A percentile compares a stretch with the other conserved stretches of the same genome.
phyloP scores from a whole-genome alignment of 2,888 invertebrate species.

The Nomada hirtipes region DNA sequence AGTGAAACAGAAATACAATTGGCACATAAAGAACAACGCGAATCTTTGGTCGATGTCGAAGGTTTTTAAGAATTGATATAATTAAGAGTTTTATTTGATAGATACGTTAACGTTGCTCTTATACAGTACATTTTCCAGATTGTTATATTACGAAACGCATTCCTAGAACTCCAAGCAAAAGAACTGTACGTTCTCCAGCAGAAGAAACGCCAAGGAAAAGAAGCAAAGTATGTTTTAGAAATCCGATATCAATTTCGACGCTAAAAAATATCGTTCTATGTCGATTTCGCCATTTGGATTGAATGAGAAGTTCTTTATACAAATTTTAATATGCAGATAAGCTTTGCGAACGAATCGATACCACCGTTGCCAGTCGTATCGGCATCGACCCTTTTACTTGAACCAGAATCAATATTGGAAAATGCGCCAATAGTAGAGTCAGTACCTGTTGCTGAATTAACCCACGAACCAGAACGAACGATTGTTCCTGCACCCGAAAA shows the following conservation, averaged over 20 bases:
- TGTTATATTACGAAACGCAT: not conserved
- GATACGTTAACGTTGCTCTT: not conserved
- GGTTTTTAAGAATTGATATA: not conserved
- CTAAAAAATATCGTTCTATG: not conserved
- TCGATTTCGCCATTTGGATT: not conserved
- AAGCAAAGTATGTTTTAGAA: conserved; percentile 13
- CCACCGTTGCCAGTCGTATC: not conserved
- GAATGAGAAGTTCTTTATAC: not conserved
- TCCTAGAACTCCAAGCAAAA: not conserved
- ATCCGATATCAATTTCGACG: not conserved
- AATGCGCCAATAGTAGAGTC: not conserved
- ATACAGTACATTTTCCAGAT: not conserved
- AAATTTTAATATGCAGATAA: conserved; percentile 9
- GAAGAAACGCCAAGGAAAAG: conserved; percentile 16
- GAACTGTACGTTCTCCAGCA: not conserved
- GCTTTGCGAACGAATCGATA: not conserved
- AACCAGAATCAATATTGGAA: not conserved
- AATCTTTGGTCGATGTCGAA: not conserved
- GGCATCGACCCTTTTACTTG: not conserved
- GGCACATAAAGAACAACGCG: not conserved
- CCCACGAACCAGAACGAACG: not conserved
- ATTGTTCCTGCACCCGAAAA: not conserved
- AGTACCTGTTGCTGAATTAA: not conserved
- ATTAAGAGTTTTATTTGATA: not conserved
- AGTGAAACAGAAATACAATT: not conserved